phyloP scores from a whole-genome alignment of 2,888 invertebrate genomes.

The Thyatira batis region DNA sequence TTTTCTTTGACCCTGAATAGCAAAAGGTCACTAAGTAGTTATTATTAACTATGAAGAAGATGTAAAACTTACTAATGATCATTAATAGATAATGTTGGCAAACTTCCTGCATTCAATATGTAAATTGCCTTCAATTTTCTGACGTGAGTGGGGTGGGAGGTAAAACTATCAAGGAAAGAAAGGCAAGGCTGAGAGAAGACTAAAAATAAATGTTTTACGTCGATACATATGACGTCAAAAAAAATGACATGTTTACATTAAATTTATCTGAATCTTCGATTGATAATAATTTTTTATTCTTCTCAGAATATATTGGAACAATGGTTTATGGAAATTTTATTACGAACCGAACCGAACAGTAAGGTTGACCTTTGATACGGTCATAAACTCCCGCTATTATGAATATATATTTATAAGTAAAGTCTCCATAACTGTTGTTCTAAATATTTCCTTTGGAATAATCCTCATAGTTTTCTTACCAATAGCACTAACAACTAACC shows the following conservation, averaged over 20 bases:
- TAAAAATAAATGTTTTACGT: background rate
- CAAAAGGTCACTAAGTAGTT: background rate
- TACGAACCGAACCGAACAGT: no score
- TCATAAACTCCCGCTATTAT: no score
- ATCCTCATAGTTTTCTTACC: no score
- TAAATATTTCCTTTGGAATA: no score
- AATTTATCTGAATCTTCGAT: no score
- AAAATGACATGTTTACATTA: no score
- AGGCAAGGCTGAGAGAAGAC: background rate
- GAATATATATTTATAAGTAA: no score
- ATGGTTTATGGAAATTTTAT: no score
- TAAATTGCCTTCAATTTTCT: background rate
- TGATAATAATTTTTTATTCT: no score
- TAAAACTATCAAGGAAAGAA: background rate
- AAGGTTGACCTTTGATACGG: no score
- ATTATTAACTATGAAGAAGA: background rate
- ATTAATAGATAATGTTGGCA: background rate
- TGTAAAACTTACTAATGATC: background rate
- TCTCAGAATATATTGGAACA: no score
- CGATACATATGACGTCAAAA: background rate
- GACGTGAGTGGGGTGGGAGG: background rate
- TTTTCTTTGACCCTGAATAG: background rate
- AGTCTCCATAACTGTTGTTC: no score
- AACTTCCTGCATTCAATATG: background rate
- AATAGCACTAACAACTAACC: background rate